Base-by-base conservation (phyloP, 2,888 invertebrate species). In the Caenorhabditis drosophilae region DNA sequence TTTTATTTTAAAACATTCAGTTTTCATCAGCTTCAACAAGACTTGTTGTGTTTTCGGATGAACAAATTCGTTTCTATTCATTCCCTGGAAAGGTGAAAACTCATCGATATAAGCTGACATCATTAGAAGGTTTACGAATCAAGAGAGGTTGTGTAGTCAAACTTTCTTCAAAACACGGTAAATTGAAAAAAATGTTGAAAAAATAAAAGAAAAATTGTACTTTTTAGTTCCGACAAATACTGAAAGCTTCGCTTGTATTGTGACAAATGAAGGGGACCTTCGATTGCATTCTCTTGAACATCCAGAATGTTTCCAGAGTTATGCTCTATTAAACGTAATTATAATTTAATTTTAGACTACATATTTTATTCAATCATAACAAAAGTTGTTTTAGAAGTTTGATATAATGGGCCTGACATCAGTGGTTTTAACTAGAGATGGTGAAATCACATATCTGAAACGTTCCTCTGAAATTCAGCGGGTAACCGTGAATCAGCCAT, bases 101-200 rank as follows among this genome's bases (percentile, higher is more conserved):
- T 6, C 36, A 18, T 1, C 46, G 50, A 31, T 64, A 58, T 16
- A 54, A 54, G 20, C 25, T 64, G 7, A 64, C 64, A 16, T 49
- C 46, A n/a, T 11, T 50, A 7, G 64, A 64, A 44, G 64, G 64
- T 4, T 4, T 64, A 2, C 44, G 46, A 26, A 64, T 64, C 23
- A 47, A 47, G 18, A 46, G 41, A 35, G 58, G 58, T 18, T 36
- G n/a, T 15, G 54, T 53, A 3, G 44, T 49, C 0, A 54, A 41
- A 31, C 31, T 54, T 4, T 9, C 27, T 7, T 47, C 38, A 12
- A 46, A 27, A 12, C 57, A 57, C 26, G 54, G 57, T 63, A 4
- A 15, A 25, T 22, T 18, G 3, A n/a, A 20, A 2, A n/a, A 4
- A 36, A 4, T 36, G n/a, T 40, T 40, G 6, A 15, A 51, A 35